A percentile compares a stretch with the other conserved stretches of the same genome.
These are phyloP conservation scores for Oncopeltus fasciatus DNA, from an alignment of 1,140 invertebrate species.

Conservation along the genomic window DNA sequence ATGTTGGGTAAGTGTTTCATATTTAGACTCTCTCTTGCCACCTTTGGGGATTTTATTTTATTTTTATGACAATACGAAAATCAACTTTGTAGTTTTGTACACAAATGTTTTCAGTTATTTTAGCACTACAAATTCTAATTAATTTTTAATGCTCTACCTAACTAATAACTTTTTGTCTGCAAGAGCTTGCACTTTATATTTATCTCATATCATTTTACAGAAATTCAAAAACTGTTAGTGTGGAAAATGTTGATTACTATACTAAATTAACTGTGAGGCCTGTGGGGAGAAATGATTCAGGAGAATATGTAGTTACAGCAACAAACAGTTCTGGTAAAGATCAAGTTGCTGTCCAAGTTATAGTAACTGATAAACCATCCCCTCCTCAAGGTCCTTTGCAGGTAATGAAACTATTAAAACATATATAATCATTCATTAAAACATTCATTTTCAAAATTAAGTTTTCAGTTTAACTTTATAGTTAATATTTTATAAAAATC, in stretches of 20 bases:
- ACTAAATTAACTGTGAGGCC: slow-evolving; percentile 74
- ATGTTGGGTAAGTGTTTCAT: too few species aligned
- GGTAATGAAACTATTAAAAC: slow-evolving; percentile 28
- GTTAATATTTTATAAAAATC: too few species aligned
- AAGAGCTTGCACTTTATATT: neutral
- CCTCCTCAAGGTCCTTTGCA: slow-evolving; percentile 76
- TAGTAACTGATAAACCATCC: slow-evolving; percentile 79
- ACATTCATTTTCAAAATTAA: too few species aligned
- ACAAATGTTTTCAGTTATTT: neutral
- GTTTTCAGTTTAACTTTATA: too few species aligned
- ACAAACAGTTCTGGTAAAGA: slow-evolving; percentile 77
- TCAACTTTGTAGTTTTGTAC: too few species aligned
- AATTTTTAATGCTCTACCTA: neutral
- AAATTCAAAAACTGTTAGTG: slow-evolving; percentile 27
- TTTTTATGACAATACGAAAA: too few species aligned
- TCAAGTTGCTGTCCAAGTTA: slow-evolving; percentile 73
- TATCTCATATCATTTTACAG: slow-evolving; percentile 7
- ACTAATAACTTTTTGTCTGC: neutral
- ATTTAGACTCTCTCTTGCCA: too few species aligned
- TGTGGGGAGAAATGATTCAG: slow-evolving; percentile 63
- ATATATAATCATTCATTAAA: too few species aligned
- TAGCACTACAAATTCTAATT: neutral
- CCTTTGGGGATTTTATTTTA: too few species aligned
- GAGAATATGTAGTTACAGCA: slow-evolving; percentile 76
- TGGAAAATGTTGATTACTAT: slow-evolving; percentile 75